phyloP scores from a whole-genome alignment of 2,113 vertebrate species.

The Notothenia rossii region DNA sequence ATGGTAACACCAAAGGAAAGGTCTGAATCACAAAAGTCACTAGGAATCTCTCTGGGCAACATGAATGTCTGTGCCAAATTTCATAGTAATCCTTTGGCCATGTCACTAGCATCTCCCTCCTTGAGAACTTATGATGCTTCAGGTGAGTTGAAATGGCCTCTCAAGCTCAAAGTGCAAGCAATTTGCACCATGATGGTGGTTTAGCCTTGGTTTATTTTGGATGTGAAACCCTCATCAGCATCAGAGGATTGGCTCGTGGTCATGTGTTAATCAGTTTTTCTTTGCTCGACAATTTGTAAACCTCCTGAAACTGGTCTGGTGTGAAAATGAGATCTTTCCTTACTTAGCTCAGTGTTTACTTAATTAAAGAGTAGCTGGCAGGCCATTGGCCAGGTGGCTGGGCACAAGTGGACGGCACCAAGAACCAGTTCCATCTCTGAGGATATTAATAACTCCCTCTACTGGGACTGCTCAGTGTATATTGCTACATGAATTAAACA shows the following conservation, averaged over 20 bases:
- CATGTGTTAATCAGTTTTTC: background rate
- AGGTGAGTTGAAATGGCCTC: background rate
- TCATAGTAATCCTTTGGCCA: too few species aligned
- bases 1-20: background rate
- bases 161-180: slow-evolving; percentile 1
- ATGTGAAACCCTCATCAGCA: background rate
- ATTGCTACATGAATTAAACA: slow-evolving; percentile 45
- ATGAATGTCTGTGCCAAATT: background rate
- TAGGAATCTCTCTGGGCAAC: too few species aligned
- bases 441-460: slow-evolving; percentile 52
- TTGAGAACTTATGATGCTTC: background rate
- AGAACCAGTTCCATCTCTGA: slow-evolving; percentile 31
- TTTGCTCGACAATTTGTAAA: slow-evolving; percentile 29
- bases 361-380: slow-evolving; percentile 31
- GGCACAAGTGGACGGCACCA: slow-evolving; percentile 57
- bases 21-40: background rate
- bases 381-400: slow-evolving; percentile 53
- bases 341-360: slow-evolving; percentile 40
- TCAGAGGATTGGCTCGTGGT: background rate
- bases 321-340: slow-evolving; percentile 67
- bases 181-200: background rate
- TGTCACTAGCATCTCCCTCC: background rate
- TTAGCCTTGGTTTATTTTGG: slow-evolving; percentile 16
- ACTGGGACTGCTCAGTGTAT: background rate
- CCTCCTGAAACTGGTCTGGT: slow-evolving; percentile 14